phyloP scores from a whole-genome alignment of 2,797 vertebrate species.

The Anguilla anguilla region DNA sequence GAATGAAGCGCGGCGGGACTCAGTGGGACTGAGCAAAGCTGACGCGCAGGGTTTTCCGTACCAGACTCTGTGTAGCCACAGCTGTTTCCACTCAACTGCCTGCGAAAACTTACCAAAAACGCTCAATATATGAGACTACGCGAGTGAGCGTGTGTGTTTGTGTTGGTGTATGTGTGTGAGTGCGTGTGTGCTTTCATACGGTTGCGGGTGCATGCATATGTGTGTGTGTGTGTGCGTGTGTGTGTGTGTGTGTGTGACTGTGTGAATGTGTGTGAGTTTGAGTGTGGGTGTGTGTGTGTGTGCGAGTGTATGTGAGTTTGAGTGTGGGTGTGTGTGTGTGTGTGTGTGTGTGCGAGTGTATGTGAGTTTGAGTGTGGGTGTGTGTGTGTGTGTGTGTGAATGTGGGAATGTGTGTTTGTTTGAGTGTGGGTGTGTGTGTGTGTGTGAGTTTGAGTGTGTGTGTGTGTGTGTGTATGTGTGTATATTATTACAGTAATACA shows the following conservation, averaged over 20 bases:
- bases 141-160: slow-evolving; percentile 41
- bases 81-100: neutral
- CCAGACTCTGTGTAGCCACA: neutral
- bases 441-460: neutral
- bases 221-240: slow-evolving; percentile 31
- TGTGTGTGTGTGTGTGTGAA: slow-evolving; percentile 20
- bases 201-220: slow-evolving; percentile 18
- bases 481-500: neutral
- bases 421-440: slow-evolving; percentile 16
- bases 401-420: neutral
- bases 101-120: neutral
- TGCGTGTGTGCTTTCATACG: slow-evolving; percentile 22
- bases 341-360: slow-evolving; percentile 27
- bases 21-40: neutral
- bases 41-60: neutral
- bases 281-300: too few relatives aligned
- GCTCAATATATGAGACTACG: slow-evolving; percentile 19
- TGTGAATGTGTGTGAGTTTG: too few relatives aligned
- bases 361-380: slow-evolving; percentile 22
- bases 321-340: slow-evolving; percentile 35
- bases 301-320: slow-evolving; percentile 25
- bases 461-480: neutral
- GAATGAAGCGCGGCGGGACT: neutral
- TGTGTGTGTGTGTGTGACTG: too few relatives aligned
- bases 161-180: slow-evolving; percentile 45